phyloP scores from a whole-genome alignment of 2,113 vertebrate genomes.

The Phyllostomus hastatus region DNA sequence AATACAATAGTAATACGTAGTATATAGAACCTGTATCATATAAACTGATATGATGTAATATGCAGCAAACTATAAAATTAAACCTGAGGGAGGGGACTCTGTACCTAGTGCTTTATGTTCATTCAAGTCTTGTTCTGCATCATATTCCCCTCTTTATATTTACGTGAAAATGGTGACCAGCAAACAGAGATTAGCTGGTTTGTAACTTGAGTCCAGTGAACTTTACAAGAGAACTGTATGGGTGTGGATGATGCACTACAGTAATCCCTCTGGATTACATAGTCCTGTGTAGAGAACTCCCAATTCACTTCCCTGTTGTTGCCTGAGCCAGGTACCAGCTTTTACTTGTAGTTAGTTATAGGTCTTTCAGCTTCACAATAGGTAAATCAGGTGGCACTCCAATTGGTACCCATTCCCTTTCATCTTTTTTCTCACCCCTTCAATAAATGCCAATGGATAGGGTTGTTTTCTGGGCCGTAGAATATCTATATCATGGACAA shows the following conservation, averaged over 20 bases:
- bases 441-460: background rate
- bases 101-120: background rate
- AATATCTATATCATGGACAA: background rate
- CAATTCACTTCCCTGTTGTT: background rate
- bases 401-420: background rate
- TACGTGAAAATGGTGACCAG: background rate
- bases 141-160: background rate
- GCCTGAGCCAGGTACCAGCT: background rate
- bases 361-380: background rate
- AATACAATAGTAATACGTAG: background rate
- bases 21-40: background rate
- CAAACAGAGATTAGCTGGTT: background rate
- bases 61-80: background rate
- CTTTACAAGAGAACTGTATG: slow-evolving; percentile 5
- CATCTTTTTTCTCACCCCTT: background rate
- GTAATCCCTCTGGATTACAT: background rate
- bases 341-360: background rate
- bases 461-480: background rate
- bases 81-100: background rate
- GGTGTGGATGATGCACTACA: background rate
- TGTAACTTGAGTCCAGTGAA: background rate
- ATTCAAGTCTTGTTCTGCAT: background rate
- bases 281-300: background rate
- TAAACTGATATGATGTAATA: background rate
- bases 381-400: background rate